Evolutionary conservation across 2,888 invertebrate species (phyloP).

Genomic region (Hirtodrosophila duncani): DNA sequence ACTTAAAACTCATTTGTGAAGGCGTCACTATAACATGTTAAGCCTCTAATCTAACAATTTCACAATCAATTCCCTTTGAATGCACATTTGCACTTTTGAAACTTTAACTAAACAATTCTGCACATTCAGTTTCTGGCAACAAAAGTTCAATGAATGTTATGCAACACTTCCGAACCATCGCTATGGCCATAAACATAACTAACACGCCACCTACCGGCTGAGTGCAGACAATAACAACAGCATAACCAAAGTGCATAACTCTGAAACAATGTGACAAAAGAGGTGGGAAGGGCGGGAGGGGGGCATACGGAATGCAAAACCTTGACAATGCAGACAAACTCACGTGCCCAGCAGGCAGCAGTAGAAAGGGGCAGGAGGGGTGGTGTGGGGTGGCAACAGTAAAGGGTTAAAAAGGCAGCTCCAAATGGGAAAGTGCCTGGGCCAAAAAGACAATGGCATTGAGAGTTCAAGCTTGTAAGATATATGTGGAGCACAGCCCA

Average conservation of each 20-base stretch:
- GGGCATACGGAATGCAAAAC: not conserved
- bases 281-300: not conserved
- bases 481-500: constrained; percentile 49
- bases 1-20: not conserved
- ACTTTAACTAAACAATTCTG: constrained; percentile 8
- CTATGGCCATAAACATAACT: constrained; percentile 40
- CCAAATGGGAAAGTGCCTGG: constrained; percentile 16
- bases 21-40: not conserved
- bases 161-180: too few relatives aligned
- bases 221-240: too few relatives aligned
- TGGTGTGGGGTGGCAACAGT: not conserved
- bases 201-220: constrained; percentile 38
- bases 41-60: too few relatives aligned
- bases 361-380: not conserved
- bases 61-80: too few relatives aligned
- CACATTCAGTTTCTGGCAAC: too few relatives aligned
- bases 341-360: constrained; percentile 4
- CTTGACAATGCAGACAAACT: constrained; percentile 1
- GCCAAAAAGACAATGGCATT: constrained; percentile 37
- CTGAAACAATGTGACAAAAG: not conserved
- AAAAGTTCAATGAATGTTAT: too few relatives aligned
- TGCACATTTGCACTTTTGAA: not conserved
- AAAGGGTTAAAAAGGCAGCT: not conserved
- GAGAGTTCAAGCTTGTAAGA: constrained; percentile 28
- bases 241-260: constrained; percentile 9